Evolutionary conservation across 2,113 vertebrate species (phyloP).

Genomic region (Albula glossodonta): DNA sequence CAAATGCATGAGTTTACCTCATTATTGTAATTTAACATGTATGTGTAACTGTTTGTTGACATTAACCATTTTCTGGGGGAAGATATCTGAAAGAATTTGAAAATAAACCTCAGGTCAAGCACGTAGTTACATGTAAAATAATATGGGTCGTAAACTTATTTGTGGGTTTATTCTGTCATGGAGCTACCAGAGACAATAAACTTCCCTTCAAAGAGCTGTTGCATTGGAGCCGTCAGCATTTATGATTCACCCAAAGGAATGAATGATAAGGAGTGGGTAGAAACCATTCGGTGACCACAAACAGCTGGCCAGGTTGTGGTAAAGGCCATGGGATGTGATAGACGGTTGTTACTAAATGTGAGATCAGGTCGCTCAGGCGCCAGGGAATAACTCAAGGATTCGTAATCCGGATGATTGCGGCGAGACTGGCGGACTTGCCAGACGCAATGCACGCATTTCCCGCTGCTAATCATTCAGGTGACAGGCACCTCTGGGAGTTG

Average conservation of each 20-base stretch:
- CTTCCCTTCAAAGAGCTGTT: not conserved
- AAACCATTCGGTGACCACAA: conserved; percentile 43
- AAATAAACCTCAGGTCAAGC: not conserved
- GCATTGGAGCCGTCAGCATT: conserved; percentile 34
- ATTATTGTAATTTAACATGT: not conserved
- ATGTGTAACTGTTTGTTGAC: not conserved
- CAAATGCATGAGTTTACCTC: not conserved
- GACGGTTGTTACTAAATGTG: conserved; percentile 32
- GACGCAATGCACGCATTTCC: not conserved
- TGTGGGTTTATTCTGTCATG: too few species aligned
- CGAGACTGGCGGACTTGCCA: not conserved
- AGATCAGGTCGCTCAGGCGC: conserved; percentile 14
- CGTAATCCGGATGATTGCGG: not conserved
- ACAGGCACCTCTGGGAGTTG: not conserved
- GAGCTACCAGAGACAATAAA: not conserved
- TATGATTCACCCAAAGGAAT: conserved; percentile 48
- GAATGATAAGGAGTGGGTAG: conserved; percentile 51
- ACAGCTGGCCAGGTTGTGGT: conserved; percentile 45
- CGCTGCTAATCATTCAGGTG: not conserved
- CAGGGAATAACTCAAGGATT: not conserved
- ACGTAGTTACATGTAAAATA: too few species aligned
- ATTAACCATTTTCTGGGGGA: not conserved
- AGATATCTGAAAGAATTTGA: not conserved
- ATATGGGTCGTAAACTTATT: too few species aligned
- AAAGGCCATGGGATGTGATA: conserved; percentile 37